These are phyloP conservation scores for Gryon sp. DNA, from an alignment of 1,140 invertebrate genomes.

Conservation along the genomic window DNA sequence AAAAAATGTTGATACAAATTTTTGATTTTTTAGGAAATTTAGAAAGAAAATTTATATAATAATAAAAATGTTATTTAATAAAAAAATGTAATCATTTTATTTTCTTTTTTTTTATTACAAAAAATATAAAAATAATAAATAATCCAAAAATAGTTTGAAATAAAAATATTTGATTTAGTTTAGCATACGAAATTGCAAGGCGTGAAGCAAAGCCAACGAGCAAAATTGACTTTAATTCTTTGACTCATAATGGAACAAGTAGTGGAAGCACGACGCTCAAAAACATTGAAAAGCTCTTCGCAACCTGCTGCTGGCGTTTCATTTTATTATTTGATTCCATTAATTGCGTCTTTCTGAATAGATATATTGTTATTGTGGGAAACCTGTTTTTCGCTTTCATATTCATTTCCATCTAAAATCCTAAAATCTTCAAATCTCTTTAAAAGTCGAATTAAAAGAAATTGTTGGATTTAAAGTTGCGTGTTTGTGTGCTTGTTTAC, in stretches of 20 bases:
- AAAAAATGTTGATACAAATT: no score
- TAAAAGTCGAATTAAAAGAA: no score
- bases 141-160: background rate
- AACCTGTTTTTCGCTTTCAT: conserved; percentile 32
- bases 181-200: conserved; percentile 38
- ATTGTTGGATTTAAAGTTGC: no score
- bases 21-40: no score
- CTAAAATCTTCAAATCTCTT: no score
- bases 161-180: background rate
- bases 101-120: no score
- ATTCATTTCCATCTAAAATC: background rate
- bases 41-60: no score
- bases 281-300: conserved; percentile 33
- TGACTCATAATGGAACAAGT: conserved; percentile 26
- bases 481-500: no score
- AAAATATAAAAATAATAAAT: background rate
- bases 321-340: conserved; percentile 55
- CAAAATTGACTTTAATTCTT: conserved; percentile 53
- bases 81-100: no score
- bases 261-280: conserved; percentile 21
- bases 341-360: conserved; percentile 48
- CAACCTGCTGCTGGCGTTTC: conserved; percentile 40
- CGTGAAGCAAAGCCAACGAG: conserved; percentile 3
- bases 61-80: no score
- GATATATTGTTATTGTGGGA: conserved; percentile 22